Conservation (phyloP, 2,113 vertebrate genomes). For the Ploceus nigricollis region DNA sequence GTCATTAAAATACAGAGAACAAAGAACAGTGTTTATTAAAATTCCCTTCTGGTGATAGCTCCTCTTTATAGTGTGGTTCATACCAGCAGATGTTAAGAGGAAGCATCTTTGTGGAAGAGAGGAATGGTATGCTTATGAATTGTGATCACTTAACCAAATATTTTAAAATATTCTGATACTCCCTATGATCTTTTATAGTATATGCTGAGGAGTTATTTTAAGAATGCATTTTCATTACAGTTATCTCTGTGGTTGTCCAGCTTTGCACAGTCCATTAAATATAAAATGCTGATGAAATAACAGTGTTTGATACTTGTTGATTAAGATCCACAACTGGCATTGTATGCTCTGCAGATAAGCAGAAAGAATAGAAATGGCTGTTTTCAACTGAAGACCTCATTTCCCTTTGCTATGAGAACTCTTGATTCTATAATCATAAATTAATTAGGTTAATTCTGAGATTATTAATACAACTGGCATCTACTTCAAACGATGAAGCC, state of each 20-base stretch:
- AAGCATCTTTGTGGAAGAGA: background rate
- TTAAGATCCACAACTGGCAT: background rate
- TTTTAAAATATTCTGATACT: background rate
- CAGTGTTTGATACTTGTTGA: background rate
- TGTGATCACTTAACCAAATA: background rate
- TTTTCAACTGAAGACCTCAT: background rate
- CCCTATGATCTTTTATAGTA: background rate
- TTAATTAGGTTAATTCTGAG: background rate
- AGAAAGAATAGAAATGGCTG: background rate
- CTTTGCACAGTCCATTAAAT: background rate
- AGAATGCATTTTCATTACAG: background rate
- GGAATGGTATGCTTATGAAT: background rate
- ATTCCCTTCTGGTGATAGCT: conserved; percentile 20
- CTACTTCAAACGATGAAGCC: background rate
- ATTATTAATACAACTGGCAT: background rate
- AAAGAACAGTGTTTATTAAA: conserved; percentile 43
- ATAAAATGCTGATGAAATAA: background rate
- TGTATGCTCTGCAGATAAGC: background rate
- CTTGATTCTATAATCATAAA: background rate
- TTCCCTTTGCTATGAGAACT: background rate
- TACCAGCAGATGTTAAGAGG: background rate
- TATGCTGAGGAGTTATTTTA: background rate
- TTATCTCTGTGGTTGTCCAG: background rate
- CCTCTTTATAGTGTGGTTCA: background rate
- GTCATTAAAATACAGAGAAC: conserved; percentile 50